Evolutionary conservation across 2,797 vertebrate genomes (phyloP).

Genomic region (Cryptoprocta ferox): DNA sequence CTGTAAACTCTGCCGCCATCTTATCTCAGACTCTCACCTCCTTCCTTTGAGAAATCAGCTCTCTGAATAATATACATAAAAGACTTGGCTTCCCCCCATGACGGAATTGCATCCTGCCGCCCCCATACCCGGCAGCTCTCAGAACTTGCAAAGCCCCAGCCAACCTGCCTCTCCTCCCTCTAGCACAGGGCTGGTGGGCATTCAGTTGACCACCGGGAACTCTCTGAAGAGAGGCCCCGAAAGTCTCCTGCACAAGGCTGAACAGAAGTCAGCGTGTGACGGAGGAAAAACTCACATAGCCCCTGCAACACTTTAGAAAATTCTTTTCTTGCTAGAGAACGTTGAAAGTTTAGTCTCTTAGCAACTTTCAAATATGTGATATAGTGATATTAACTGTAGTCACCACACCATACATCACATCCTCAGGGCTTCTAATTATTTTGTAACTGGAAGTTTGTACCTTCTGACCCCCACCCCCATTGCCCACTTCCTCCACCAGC

Average conservation of each 20-base stretch:
- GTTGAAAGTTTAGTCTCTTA: not conserved
- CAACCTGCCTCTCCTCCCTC: not conserved
- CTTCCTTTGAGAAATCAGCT: not conserved
- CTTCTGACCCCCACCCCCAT: no score
- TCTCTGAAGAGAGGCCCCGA: not conserved
- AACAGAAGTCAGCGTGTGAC: not conserved
- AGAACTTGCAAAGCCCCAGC: no score
- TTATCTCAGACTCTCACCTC: not conserved
- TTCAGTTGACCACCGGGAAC: not conserved
- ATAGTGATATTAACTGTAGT: not conserved
- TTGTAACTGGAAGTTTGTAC: not conserved
- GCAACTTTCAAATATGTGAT: not conserved
- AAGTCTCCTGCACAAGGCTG: not conserved
- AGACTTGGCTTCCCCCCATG: not conserved
- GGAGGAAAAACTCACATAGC: not conserved
- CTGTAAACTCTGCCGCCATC: no score
- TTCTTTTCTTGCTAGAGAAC: not conserved
- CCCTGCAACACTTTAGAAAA: not conserved
- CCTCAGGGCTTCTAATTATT: no score
- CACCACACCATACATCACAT: not conserved
- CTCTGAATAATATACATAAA: not conserved
- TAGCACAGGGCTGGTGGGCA: accelerated
- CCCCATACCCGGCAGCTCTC: not conserved
- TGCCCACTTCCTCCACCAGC: no score
- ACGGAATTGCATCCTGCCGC: not conserved